Percentiles rank a stretch among this genome's conserved stretches.
Evolutionary conservation across 2,888 invertebrate genomes (phyloP).

Genomic region (Eristalis intricaria): DNA sequence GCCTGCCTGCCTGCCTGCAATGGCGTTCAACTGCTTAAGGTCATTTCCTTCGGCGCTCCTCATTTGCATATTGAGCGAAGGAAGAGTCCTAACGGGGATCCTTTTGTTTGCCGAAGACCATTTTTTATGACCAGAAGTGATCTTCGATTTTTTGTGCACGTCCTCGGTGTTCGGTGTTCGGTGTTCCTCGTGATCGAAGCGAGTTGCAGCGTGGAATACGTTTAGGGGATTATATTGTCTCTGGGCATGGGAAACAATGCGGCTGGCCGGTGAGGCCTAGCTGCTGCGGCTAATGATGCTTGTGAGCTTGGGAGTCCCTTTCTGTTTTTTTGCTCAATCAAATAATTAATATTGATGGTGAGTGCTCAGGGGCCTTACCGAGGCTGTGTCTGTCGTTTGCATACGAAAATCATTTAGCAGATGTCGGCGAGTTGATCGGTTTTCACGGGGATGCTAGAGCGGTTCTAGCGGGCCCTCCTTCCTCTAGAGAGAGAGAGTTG

Average conservation of each 20-base stretch:
- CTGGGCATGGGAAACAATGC: slow-evolving; percentile 70
- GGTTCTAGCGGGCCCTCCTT: no score
- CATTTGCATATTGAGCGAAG: slow-evolving; percentile 63
- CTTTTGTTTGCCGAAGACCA: slow-evolving; percentile 67
- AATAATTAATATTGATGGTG: slow-evolving; percentile 70
- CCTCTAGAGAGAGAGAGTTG: no score
- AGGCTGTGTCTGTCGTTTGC: no score
- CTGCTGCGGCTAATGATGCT: slow-evolving; percentile 64
- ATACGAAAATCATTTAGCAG: slow-evolving; percentile 65
- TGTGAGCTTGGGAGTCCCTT: slow-evolving; percentile 45
- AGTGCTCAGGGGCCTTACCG: slow-evolving; percentile 27
- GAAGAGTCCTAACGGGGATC: slow-evolving; percentile 63
- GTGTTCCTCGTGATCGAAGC: slow-evolving; percentile 49
- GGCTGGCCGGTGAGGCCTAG: slow-evolving; percentile 18
- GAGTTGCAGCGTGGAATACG: slow-evolving; percentile 73
- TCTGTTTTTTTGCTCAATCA: slow-evolving; percentile 30
- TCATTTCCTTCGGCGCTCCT: slow-evolving; percentile 53
- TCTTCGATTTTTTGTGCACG: background rate
- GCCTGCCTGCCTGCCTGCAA: slow-evolving; percentile 6
- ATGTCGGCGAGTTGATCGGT: slow-evolving; percentile 18
- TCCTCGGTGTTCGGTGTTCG: background rate
- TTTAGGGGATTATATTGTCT: slow-evolving; percentile 71
- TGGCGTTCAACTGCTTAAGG: slow-evolving; percentile 58
- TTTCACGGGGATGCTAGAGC: no score
- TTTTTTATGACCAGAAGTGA: slow-evolving; percentile 72